phyloP scores from a whole-genome alignment of 2,888 invertebrate species.

The Amiota communis region DNA sequence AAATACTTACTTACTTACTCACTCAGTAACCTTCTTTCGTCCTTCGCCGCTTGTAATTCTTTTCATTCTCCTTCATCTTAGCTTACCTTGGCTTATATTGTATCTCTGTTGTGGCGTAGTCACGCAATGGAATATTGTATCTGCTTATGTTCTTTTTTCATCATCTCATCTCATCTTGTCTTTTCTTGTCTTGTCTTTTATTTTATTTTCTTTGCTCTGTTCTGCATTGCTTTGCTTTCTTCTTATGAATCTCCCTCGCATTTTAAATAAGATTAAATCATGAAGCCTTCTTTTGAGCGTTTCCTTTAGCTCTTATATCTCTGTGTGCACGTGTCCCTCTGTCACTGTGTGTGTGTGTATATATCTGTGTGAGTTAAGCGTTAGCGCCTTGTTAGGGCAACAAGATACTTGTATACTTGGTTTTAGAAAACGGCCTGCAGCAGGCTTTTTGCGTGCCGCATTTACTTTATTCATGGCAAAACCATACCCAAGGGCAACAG shows the following conservation, averaged over 20 bases:
- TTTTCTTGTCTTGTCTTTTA: too few relatives aligned
- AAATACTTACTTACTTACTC: slow-evolving; percentile 3
- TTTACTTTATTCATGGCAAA: slow-evolving; percentile 1
- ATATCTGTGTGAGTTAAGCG: too few relatives aligned
- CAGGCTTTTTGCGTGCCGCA: not conserved
- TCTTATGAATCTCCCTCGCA: not conserved
- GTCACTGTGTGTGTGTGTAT: not conserved
- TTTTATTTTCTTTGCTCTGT: too few relatives aligned
- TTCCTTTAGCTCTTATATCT: not conserved
- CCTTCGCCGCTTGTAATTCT: not conserved
- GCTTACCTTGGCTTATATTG: not conserved
- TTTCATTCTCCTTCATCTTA: not conserved
- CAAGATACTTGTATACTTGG: not conserved
- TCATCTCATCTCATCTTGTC: too few relatives aligned
- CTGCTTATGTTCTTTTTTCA: too few relatives aligned
- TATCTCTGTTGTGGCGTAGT: not conserved
- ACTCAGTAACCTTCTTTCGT: not conserved
- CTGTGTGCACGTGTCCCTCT: not conserved
- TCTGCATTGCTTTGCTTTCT: slow-evolving; percentile 5
- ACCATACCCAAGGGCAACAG: not conserved
- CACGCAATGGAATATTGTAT: slow-evolving; percentile 1
- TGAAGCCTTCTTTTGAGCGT: not conserved
- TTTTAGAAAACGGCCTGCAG: slow-evolving; percentile 1
- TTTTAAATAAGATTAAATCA: slow-evolving; percentile 12
- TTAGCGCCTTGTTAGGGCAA: not conserved